A percentile compares a stretch with the other conserved stretches of the same genome.
Evolutionary conservation across 2,888 invertebrate genomes (phyloP).

Genomic region (Caenorhabditis zanzibari): DNA sequence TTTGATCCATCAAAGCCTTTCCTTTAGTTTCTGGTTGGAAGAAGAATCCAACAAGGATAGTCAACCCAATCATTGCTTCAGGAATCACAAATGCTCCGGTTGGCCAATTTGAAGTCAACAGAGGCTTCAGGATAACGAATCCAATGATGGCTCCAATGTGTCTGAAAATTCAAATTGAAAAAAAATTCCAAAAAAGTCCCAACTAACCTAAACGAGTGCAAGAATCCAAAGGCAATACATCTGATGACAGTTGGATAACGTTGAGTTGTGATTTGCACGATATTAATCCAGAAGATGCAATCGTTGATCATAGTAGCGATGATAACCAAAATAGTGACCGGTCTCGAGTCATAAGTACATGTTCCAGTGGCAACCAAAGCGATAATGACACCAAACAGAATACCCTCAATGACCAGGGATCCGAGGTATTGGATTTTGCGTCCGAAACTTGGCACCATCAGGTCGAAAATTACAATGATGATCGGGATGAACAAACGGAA

Average conservation of each 20-base stretch:
- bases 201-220: conserved; percentile 76
- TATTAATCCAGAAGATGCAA: conserved; percentile 81
- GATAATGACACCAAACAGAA: conserved; percentile 74
- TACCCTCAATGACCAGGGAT: conserved; percentile 70
- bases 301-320: conserved; percentile 79
- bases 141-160: conserved; percentile 80
- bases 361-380: conserved; percentile 71
- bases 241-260: conserved; percentile 82
- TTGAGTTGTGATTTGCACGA: conserved; percentile 79
- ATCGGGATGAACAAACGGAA: conserved; percentile 78
- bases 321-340: conserved; percentile 74
- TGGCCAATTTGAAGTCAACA: conserved; percentile 72
- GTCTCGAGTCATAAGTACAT: conserved; percentile 52
- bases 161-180: conserved; percentile 52
- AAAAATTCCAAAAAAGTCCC: background rate
- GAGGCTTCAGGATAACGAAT: conserved; percentile 75
- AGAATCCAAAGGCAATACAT: conserved; percentile 80
- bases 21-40: conserved; percentile 80
- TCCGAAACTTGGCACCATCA: conserved; percentile 76
- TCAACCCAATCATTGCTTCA: conserved; percentile 74
- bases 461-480: conserved; percentile 77
- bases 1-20: conserved; percentile 80
- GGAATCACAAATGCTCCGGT: conserved; percentile 78
- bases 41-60: conserved; percentile 77
- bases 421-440: conserved; percentile 78